Percentiles rank a stretch among this genome's conserved stretches.
These are phyloP conservation scores for Monomorium pharaonis DNA, from an alignment of 1,140 invertebrate genomes.

Conservation along the genomic window DNA sequence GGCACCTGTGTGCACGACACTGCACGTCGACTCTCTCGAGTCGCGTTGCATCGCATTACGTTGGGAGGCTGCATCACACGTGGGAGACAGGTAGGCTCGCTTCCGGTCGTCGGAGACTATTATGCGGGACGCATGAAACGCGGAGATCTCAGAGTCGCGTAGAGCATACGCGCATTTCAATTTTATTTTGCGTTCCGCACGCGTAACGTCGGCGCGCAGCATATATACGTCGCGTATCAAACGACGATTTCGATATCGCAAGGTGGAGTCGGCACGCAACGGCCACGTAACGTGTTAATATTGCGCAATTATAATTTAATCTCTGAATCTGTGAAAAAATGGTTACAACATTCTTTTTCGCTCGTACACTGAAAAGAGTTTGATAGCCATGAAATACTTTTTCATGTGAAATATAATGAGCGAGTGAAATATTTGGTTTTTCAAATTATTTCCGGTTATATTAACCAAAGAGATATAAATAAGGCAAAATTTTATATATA, in stretches of 20 bases:
- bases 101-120: slow-evolving; percentile 78
- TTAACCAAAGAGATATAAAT: background rate
- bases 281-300: background rate
- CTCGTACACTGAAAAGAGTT: no score
- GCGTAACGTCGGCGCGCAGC: background rate
- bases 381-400: no score
- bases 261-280: background rate
- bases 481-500: background rate
- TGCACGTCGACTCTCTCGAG: slow-evolving; percentile 35
- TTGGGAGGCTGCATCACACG: slow-evolving; percentile 82
- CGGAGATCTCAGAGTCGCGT: background rate
- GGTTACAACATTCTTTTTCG: background rate
- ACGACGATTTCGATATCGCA: background rate
- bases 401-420: no score
- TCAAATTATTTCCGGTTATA: no score
- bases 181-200: background rate
- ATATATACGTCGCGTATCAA: background rate
- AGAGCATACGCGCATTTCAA: background rate
- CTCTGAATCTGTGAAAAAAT: background rate
- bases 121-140: slow-evolving; percentile 62
- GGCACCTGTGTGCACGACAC: slow-evolving; percentile 1
- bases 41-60: slow-evolving; percentile 59
- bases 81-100: slow-evolving; percentile 84
- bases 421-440: no score
- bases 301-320: background rate